Evolutionary conservation across 1,140 invertebrate species (phyloP).

Genomic region (Phymastichus coffea): DNA sequence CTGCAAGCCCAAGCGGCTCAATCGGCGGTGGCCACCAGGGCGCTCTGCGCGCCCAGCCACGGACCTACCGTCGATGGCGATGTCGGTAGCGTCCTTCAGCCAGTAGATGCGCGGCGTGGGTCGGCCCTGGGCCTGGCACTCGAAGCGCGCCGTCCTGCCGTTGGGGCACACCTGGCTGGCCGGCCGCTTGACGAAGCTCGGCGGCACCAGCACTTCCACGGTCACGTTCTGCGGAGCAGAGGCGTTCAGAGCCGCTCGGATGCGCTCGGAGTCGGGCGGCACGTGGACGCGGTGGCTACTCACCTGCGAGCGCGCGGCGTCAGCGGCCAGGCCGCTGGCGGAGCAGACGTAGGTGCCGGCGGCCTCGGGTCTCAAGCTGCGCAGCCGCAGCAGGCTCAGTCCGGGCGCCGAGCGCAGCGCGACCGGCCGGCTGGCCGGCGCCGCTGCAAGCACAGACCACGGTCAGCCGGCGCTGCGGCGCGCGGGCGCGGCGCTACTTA

Average conservation of each 20-base stretch:
- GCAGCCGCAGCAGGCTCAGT: conserved; percentile 53
- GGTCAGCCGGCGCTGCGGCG: background rate
- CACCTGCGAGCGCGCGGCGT: conserved; percentile 55
- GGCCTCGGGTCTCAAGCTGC: conserved; percentile 51
- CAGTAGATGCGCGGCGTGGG: conserved; percentile 67
- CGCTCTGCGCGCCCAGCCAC: no score
- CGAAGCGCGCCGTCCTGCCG: conserved; percentile 68
- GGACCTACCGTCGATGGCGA: conserved; percentile 62
- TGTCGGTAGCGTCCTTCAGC: conserved; percentile 68
- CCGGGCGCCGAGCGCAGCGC: conserved; percentile 23
- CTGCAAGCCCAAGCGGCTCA: conserved; percentile 45
- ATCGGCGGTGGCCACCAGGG: no score
- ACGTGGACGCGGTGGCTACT: background rate
- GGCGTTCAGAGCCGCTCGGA: background rate
- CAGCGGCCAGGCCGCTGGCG: conserved; percentile 43
- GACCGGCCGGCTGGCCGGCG: no score
- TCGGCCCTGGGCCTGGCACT: conserved; percentile 67
- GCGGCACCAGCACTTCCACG: conserved; percentile 61
- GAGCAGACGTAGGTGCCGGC: conserved; percentile 64
- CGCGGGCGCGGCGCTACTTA: conserved; percentile 23
- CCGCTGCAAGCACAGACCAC: conserved; percentile 45
- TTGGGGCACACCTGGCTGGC: conserved; percentile 61
- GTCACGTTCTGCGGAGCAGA: conserved; percentile 46
- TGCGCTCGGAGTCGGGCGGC: background rate
- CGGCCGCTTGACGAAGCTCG: conserved; percentile 62